Base-by-base conservation (phyloP, 2,797 vertebrate species). In the Alexandromys oeconomus region DNA sequence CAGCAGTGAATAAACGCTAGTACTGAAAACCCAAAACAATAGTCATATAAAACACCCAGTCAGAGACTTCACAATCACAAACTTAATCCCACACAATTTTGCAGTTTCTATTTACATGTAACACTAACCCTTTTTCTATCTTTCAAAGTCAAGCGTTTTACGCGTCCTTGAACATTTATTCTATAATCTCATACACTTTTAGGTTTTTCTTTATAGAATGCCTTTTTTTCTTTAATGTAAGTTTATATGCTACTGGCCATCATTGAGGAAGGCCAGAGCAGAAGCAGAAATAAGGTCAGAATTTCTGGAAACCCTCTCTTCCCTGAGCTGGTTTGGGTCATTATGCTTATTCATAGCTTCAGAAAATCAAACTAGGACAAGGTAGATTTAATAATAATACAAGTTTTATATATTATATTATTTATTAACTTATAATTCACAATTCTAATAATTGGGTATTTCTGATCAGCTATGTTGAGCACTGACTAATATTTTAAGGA, bases 71-170 rank as follows among this genome's bases (percentile, higher is more conserved):
- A 25, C 77, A 74, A 73, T 81, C 31, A 88, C 15, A 80, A 78
- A 43, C 13, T 86, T n/a, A 43, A 95, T 91, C 37, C 1, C 87
- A 37, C 2, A 34, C 25, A 1, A 40, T 54, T 81, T 81, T 8
- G 25, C 10, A 57, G 17, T 85, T 88, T 77, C 65, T 29, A 82
- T 37, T 48, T 46, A 87, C 79, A 87, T 11, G 37, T 6, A 88
- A 34, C 54, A 46, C 23, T n/a, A 31, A 67, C 57, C 69, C 92
- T 91, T 80, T 79, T 65, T 29, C 89, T 80, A 63, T 81, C 43
- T 93, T 87, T 93, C 31, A 86, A 96, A 95, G 69, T 65, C 25
- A 87, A 91, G 91, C 4, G 5, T 31, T 79, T 81, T 34, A 46
- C 29, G n/a, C 6, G 61, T 89, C 15, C 9, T 91, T 34, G 54